These are phyloP conservation scores for Heliocidaris erythrogramma DNA, from an alignment of 35 echinoderm and acorn worm genomes.

Conservation along the genomic window DNA sequence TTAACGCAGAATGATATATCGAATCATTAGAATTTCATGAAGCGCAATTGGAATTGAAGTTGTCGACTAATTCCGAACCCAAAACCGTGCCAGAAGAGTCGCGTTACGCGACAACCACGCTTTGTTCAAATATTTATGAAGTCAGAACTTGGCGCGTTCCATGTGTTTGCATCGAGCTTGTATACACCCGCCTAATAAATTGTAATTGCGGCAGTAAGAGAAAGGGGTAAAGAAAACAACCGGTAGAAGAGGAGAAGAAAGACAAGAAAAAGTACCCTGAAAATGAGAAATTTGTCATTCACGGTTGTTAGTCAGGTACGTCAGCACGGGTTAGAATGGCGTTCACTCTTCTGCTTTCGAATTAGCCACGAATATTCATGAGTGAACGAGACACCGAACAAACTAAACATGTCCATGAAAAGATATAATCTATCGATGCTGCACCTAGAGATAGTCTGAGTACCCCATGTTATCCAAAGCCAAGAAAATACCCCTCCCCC, in stretches of 20 bases:
- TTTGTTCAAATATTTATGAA: slow-evolving; percentile 26
- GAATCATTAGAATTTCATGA: neutral
- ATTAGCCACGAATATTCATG: slow-evolving; percentile 5
- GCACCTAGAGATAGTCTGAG: neutral
- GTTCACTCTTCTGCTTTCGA: neutral
- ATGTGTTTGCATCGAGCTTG: neutral
- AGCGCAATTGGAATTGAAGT: neutral
- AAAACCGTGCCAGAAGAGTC: neutral
- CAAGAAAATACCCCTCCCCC: neutral
- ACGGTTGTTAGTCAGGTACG: neutral
- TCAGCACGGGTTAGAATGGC: neutral
- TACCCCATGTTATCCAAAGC: neutral
- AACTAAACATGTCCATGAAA: neutral
- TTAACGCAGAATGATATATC: neutral
- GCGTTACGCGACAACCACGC: neutral
- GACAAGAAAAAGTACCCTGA: neutral
- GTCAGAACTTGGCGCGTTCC: neutral
- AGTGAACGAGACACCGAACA: neutral
- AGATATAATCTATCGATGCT: neutral
- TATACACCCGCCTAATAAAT: slow-evolving; percentile 17
- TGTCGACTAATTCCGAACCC: neutral
- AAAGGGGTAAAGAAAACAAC: neutral
- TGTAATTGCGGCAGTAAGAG: neutral
- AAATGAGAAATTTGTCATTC: slow-evolving; percentile 40
- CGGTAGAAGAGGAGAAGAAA: neutral